Evolutionary conservation across 2,113 vertebrate genomes (phyloP), one percentile per base, ranked within the genome.

Genomic region (Atherinomorus stipes): DNA sequence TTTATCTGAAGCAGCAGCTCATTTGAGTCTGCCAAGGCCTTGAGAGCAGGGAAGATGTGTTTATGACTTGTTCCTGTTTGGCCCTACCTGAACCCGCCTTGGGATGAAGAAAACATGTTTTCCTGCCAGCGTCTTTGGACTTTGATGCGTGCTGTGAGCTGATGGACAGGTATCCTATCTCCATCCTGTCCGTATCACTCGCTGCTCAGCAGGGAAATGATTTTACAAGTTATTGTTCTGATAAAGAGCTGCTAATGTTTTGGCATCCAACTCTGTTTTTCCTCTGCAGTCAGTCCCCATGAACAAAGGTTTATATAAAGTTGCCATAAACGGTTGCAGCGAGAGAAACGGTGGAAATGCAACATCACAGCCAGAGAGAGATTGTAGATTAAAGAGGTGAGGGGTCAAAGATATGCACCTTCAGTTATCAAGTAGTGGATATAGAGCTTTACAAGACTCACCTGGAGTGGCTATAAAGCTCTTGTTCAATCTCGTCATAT

Each of bases 31-130:
- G 6, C 23, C 8, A 16, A 31, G 42, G 57, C 50, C 51, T 84
- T 65, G 44, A 76, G 54, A 52, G 40, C 13, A 23, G 54, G 40
- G 21, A 1, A 56, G 40, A 75, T 19, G 37, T 56, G 40, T 86
- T 85, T 53, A 65, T 57, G 26, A 59, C 60, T 45, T 45, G 37
- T 64, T 86, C 73, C 85, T 75, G 54, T 62, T 58, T 66, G 68
- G 70, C 59, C 42, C 22, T 1, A 1, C 23, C 13, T 66, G 44
- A 11, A 50, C 72, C 66, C 49, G 67, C 42, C 42, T 68, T 34
- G 13, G 64, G 47, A 54, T 16, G 21, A 76, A 59, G 66, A 89
- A 86, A 91, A 88, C 85, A 86, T 82, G 88, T 90, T 91, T 81
- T 84, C 50, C 64, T 84, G 72, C 65, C 70, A 80, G 47, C 1